Percentiles rank a stretch among this genome's conserved stretches.
phyloP scores from a whole-genome alignment of 2,113 vertebrate species.

The Polypterus senegalus region DNA sequence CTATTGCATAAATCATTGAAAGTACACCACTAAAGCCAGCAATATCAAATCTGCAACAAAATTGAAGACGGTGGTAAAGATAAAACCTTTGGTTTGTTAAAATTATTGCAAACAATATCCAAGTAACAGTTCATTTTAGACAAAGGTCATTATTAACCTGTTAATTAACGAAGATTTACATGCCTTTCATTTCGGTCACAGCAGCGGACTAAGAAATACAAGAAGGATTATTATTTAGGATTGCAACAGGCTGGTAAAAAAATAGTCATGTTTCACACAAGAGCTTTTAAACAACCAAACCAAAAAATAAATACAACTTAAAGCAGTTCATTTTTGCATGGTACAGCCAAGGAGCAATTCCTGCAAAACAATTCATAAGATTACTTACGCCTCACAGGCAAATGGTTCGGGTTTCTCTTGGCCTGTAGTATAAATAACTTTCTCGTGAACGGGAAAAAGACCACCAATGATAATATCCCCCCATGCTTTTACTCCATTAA shows the following conservation, averaged over 20 bases:
- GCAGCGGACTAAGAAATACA: not conserved
- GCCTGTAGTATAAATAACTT: constrained; percentile 13
- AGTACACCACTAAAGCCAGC: constrained; percentile 47
- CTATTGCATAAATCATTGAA: constrained; percentile 68
- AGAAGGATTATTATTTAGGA: not conserved
- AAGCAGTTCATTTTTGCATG: not conserved
- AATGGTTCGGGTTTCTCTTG: constrained; percentile 41
- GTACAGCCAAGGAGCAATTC: not conserved
- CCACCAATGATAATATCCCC: constrained; percentile 42
- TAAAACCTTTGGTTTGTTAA: constrained; percentile 1
- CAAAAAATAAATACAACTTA: not conserved
- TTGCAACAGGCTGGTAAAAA: not conserved
- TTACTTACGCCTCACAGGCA: constrained; percentile 58
- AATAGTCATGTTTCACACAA: not conserved
- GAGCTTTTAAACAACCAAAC: not conserved
- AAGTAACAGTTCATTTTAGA: not conserved
- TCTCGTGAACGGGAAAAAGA: constrained; percentile 34
- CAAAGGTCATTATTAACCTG: not conserved
- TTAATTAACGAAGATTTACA: not conserved
- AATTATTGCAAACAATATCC: not conserved
- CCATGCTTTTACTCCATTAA: constrained; percentile 9
- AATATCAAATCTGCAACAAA: constrained; percentile 51
- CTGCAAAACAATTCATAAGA: not conserved
- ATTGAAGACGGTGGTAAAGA: constrained; percentile 20
- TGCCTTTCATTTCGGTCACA: not conserved